Percentiles rank a stretch among this genome's conserved stretches.
Evolutionary conservation across 2,888 invertebrate species (phyloP).

Genomic region (Rhodophaea formosa): DNA sequence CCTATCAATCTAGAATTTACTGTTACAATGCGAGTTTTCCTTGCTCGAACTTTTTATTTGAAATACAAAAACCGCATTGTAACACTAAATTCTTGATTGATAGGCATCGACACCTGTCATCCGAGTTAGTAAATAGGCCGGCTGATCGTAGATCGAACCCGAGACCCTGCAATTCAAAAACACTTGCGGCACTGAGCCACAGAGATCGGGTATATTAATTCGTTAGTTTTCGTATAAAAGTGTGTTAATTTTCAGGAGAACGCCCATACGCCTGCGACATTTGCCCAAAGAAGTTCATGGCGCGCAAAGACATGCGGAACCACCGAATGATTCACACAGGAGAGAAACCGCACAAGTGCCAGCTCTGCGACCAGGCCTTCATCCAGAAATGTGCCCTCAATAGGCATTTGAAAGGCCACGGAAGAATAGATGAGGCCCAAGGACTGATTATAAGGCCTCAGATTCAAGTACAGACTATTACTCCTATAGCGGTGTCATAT

Average conservation of each 20-base stretch:
- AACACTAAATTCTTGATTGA: too few species aligned
- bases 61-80: too few species aligned
- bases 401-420: slow-evolving; percentile 89
- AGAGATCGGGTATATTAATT: too few species aligned
- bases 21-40: too few species aligned
- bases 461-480: neutral
- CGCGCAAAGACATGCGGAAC: slow-evolving; percentile 95
- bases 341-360: slow-evolving; percentile 95
- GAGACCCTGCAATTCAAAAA: too few species aligned
- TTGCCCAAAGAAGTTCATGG: slow-evolving; percentile 95
- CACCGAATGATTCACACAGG: slow-evolving; percentile 95
- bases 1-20: too few species aligned
- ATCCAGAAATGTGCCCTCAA: slow-evolving; percentile 96
- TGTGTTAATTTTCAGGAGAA: slow-evolving; percentile 83
- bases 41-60: too few species aligned
- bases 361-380: slow-evolving; percentile 93
- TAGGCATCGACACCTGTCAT: too few species aligned
- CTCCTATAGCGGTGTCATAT: slow-evolving; percentile 7
- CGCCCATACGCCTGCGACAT: slow-evolving; percentile 91
- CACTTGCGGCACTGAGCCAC: too few species aligned
- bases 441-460: neutral
- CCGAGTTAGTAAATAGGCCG: too few species aligned
- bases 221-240: too few species aligned
- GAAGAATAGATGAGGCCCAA: neutral
- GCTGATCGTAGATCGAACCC: too few species aligned